Evolutionary conservation across 2,888 invertebrate genomes (phyloP).

Genomic region (Mesorhabditis spiculigera): DNA sequence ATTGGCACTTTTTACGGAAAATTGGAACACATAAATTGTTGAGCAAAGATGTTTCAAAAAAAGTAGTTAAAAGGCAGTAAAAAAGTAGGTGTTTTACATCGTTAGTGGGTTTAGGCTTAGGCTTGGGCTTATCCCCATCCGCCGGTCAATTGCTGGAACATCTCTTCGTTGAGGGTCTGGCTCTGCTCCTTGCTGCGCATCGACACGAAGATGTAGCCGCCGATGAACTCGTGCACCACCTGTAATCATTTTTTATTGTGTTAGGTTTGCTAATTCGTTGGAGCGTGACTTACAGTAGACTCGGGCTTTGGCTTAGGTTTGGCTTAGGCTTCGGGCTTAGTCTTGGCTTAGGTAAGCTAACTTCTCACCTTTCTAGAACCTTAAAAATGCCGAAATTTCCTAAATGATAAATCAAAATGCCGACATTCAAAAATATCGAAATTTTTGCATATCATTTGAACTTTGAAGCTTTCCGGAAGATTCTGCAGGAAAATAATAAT

Average conservation of each 20-base stretch:
- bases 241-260: no score
- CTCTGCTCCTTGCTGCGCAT: conserved; percentile 97
- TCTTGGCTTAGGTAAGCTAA: no score
- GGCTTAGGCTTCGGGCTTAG: no score
- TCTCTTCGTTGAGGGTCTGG: conserved; percentile 89
- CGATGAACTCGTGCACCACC: conserved; percentile 90
- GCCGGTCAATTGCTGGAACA: conserved; percentile 96
- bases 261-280: neutral
- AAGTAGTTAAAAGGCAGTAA: neutral
- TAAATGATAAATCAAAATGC: no score
- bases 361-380: no score
- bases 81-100: neutral
- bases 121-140: conserved; percentile 70
- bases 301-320: neutral
- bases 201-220: conserved; percentile 95
- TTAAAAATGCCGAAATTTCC: no score
- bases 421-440: no score
- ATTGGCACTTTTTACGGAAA: no score
- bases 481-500: no score
- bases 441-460: no score
- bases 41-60: conserved; percentile 69
- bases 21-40: no score
- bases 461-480: no score
- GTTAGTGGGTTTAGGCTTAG: neutral
- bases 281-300: neutral